phyloP scores from a whole-genome alignment of 2,797 vertebrate genomes.

The Falco berigora region DNA sequence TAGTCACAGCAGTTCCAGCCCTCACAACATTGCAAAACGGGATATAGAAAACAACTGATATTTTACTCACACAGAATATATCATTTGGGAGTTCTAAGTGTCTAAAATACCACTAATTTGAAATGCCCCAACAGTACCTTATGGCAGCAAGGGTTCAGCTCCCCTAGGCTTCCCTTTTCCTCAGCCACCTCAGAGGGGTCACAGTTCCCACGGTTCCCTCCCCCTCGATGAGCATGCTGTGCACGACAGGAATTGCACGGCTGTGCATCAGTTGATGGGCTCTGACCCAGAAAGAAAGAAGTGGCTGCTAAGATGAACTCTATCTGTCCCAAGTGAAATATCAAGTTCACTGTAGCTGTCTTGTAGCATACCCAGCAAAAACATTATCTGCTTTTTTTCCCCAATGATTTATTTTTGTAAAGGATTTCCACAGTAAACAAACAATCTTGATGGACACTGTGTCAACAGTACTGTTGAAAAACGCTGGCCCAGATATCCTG shows the following conservation, averaged over 20 bases:
- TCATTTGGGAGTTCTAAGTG: neutral
- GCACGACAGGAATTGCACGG: accelerated
- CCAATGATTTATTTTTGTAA: neutral
- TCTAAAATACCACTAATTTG: neutral
- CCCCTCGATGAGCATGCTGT: accelerated
- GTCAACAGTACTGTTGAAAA: neutral
- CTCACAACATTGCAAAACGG: neutral
- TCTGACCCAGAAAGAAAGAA: neutral
- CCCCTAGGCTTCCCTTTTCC: neutral
- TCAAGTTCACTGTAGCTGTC: neutral
- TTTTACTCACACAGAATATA: neutral
- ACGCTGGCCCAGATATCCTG: neutral
- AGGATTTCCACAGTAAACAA: neutral
- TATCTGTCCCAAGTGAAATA: neutral
- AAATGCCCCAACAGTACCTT: neutral
- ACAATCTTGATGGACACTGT: neutral
- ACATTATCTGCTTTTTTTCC: neutral
- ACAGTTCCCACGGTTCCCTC: neutral
- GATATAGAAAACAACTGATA: neutral
- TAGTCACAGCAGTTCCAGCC: neutral
- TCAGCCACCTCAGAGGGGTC: neutral
- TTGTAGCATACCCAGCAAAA: neutral
- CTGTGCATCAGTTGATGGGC: accelerated
- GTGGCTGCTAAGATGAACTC: neutral
- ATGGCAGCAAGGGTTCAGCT: neutral